A percentile compares a stretch with the other conserved stretches of the same genome.
Evolutionary conservation across 2,113 vertebrate genomes (phyloP).

Genomic region (Calonectris borealis): DNA sequence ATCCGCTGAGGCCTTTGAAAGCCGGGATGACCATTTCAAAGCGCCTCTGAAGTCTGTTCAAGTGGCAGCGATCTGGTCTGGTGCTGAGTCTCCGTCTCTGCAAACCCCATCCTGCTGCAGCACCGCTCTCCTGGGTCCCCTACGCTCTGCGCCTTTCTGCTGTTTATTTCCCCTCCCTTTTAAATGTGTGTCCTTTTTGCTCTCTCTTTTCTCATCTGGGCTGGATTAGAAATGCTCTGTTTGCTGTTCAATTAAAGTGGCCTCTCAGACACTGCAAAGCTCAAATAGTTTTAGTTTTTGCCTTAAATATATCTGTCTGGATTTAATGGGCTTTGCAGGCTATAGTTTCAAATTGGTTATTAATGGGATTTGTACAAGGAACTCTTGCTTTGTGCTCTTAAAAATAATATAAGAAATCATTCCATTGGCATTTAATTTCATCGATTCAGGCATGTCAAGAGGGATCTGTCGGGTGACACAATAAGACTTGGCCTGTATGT

Average conservation of each 20-base stretch:
- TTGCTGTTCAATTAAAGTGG: constrained; percentile 10
- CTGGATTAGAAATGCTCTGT: constrained; percentile 55
- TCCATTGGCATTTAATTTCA: neutral
- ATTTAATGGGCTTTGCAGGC: constrained; percentile 35
- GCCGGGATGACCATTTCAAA: neutral
- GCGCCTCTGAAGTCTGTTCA: neutral
- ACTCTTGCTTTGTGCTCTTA: neutral
- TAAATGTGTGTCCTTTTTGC: neutral
- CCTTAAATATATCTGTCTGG: constrained; percentile 12
- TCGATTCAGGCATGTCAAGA: neutral
- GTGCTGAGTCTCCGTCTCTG: neutral
- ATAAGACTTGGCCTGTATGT: neutral
- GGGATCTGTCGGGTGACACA: neutral
- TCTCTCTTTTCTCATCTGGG: neutral
- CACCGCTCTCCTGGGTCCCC: accelerated
- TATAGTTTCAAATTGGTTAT: neutral
- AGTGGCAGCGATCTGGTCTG: neutral
- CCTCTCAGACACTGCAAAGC: neutral
- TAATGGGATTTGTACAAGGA: constrained; percentile 24
- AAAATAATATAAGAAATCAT: neutral
- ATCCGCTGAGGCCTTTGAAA: neutral
- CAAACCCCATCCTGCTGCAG: neutral
- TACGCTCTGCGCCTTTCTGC: neutral
- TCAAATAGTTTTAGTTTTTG: neutral
- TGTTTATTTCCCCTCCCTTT: neutral